Base-by-base conservation (phyloP, 2,113 vertebrate genomes). In the Dryoscopus gambensis region DNA sequence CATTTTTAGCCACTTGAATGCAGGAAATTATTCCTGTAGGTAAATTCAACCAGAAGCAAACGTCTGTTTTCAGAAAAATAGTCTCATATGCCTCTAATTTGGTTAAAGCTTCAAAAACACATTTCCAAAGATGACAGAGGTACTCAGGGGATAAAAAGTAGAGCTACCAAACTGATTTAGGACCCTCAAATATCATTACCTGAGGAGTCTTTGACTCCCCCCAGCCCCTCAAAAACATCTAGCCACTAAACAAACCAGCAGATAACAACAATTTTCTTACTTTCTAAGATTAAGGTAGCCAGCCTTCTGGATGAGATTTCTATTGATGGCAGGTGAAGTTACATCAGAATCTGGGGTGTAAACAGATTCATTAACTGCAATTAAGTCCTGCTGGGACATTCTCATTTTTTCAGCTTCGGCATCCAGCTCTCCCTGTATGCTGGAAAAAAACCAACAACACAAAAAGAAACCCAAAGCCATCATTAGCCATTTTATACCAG, bases 211-310 rank as follows among this genome's bases (percentile, higher is more conserved):
- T 86, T 4, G 9, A 82, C 16, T 42, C 42, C 42, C 16, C 42
- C 16, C 13, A 9, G 15, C 11, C 15, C 21, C 20, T 8, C 14
- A 9, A 4, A 47, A 13, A 49, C 50, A 25, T 1, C 10, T 27
- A 85, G 19, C 59, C 70, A 90, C 25, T 67, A 35, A 62, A 71
- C 22, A 86, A 78, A 76, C 3, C 6, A 77, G 24, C 0, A 3
- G 10, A 5, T 5, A 46, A 44, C 13, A 60, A 21, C 5, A 35
- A 64, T 31, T 2, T 6, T 65, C 98, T 98, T 98, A 99, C 99
- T 98, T 99, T 96, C 99, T 98, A 79, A 99, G 99, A 92, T 99
- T 99, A 92, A 99, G 99, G 98, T 99, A 99, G 60, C 99, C 99
- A 31, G 99, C 98, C 97, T 99, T 99, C 98, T 99, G 99, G 91